Evolutionary conservation across 2,888 invertebrate genomes (phyloP), one percentile per base, ranked within the genome.

Genomic region (Eurytoma californica): DNA sequence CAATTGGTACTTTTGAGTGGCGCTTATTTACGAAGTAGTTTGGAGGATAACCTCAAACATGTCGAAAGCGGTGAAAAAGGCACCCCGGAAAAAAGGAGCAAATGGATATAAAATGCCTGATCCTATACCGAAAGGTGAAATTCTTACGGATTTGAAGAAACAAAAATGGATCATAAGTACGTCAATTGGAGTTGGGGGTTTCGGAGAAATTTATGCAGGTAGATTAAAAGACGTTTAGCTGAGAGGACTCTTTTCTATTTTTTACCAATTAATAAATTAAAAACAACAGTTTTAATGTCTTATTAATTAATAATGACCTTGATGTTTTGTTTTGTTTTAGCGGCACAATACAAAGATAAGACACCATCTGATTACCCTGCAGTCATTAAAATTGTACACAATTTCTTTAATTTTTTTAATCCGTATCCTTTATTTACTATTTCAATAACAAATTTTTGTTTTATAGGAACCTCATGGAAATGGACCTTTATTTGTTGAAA

Each of bases 401-500:
- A 75, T 49, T 14, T 72, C 39, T 39, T 24, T 72, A 39, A 20
- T 39, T 0, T 63, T 12, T 60, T 18, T 49, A 39, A 39, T 39
- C 5, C 5, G 9, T 55, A n/a, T 55, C 53, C 51, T 63, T 77
- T 24, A 12, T n/a, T 0, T 61, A 28, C 13, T 65, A 58, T n/a
- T 53, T 3, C 69, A 18, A 49, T 65, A 13, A 65, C 24, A 66
- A 14, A 49, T 18, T 53, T 9, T 69, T 68, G 58, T 72, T 72
- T 67, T 51, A 12, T 88, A 96, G 96, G 98, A 98, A 91, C 98
- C 98, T 13, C 94, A 95, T 89, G 94, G 92, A 80, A 98, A 98
- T 92, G 98, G 98, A 0, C 98, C 98, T 0, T 91, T 99, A 0
- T 99, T 97, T 92, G 96, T 97, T 67, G 98, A 98, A 91, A 95